Evolutionary conservation across 2,888 invertebrate genomes (phyloP).

Genomic region (Epistrophe grossulariae): DNA sequence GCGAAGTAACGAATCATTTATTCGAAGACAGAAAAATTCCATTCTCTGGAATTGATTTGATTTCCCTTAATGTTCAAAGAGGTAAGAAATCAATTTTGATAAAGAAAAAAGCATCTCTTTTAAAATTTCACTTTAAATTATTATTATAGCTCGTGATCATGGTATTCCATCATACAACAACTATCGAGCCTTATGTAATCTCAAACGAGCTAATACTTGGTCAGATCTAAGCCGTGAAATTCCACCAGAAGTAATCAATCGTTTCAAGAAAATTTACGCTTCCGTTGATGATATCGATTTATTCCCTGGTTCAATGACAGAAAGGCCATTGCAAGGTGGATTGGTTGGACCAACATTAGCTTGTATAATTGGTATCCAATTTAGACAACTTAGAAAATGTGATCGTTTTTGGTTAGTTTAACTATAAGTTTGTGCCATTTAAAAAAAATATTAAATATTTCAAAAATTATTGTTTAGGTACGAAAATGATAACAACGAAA

Average conservation of each 20-base stretch:
- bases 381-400: slow-evolving; percentile 94
- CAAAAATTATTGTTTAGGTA: slow-evolving; percentile 85
- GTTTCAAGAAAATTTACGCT: slow-evolving; percentile 92
- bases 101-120: neutral
- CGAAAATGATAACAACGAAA: slow-evolving; percentile 92
- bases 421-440: neutral
- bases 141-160: slow-evolving; percentile 89
- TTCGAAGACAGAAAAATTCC: slow-evolving; percentile 95
- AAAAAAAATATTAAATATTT: neutral
- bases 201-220: slow-evolving; percentile 93
- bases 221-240: slow-evolving; percentile 95
- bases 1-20: slow-evolving; percentile 96
- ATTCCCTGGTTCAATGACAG: slow-evolving; percentile 97
- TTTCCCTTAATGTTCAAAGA: slow-evolving; percentile 95
- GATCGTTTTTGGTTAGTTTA: slow-evolving; percentile 92
- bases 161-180: slow-evolving; percentile 95
- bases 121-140: neutral
- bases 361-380: slow-evolving; percentile 97
- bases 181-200: slow-evolving; percentile 94
- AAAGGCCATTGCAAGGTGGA: slow-evolving; percentile 94
- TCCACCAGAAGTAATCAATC: slow-evolving; percentile 91
- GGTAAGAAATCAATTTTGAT: slow-evolving; percentile 79
- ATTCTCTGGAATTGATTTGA: slow-evolving; percentile 95
- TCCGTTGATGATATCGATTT: slow-evolving; percentile 98
- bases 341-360: slow-evolving; percentile 97